Evolutionary conservation across 2,888 invertebrate species (phyloP).

Genomic region (Dichetophora obliterata): DNA sequence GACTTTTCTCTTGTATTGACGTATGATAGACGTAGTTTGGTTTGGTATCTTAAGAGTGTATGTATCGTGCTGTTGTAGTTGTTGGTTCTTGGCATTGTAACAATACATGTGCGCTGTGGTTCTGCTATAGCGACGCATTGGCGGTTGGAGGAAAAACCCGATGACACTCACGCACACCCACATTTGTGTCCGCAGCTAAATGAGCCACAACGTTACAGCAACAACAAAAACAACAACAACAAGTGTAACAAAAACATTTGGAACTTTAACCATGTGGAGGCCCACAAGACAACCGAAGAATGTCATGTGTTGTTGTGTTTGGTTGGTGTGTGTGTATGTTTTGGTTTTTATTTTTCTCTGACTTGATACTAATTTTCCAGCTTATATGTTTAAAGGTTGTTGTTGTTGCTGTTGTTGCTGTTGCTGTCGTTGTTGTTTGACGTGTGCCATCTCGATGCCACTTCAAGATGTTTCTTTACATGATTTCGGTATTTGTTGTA

Average conservation of each 20-base stretch:
- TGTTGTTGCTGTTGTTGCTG: constrained; percentile 37
- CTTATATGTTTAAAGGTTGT: constrained; percentile 33
- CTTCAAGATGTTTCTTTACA: constrained; percentile 51
- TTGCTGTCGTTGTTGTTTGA: constrained; percentile 33
- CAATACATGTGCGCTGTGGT: constrained; percentile 50
- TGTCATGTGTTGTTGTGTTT: constrained; percentile 39
- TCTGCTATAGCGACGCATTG: constrained; percentile 53
- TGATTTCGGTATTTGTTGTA: constrained; percentile 29
- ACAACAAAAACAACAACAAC: constrained; percentile 39
- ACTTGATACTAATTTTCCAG: constrained; percentile 34
- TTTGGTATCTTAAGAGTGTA: not conserved
- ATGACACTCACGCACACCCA: constrained; percentile 59
- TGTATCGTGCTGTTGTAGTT: constrained; percentile 46
- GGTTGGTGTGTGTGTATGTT: constrained; percentile 47
- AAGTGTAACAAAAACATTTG: constrained; percentile 53
- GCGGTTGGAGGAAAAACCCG: not conserved
- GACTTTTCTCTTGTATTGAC: constrained; percentile 38
- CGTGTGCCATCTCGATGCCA: not conserved
- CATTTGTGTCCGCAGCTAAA: constrained; percentile 44
- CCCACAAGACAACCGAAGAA: constrained; percentile 56
- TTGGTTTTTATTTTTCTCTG: constrained; percentile 29
- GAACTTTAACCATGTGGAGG: constrained; percentile 64
- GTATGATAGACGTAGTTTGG: constrained; percentile 41
- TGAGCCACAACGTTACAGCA: constrained; percentile 53
- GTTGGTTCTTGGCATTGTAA: constrained; percentile 44